phyloP scores from a whole-genome alignment of 2,113 vertebrate species.

The Vidua macroura region DNA sequence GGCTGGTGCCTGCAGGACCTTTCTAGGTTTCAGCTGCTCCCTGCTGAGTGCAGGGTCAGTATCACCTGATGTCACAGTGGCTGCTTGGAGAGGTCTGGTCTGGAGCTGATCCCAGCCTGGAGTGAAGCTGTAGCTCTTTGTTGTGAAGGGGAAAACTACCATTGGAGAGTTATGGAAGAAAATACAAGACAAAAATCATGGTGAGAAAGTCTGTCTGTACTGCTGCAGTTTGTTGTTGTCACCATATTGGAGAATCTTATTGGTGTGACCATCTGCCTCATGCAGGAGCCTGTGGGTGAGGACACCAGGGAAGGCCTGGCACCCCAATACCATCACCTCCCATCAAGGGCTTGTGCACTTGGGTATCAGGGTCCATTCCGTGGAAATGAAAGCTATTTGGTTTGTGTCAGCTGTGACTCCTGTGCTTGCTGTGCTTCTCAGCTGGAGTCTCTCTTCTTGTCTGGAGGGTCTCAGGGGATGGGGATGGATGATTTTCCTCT shows the following conservation, averaged over 20 bases:
- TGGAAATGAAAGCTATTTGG: not conserved
- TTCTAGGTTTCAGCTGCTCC: not conserved
- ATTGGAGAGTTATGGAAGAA: not conserved
- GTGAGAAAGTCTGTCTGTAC: not conserved
- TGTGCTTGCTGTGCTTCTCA: not conserved
- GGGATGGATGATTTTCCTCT: not conserved
- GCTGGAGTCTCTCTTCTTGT: not conserved
- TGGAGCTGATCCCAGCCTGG: not conserved
- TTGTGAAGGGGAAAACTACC: not conserved
- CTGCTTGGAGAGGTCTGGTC: not conserved
- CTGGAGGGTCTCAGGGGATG: not conserved
- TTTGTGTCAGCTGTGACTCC: not conserved
- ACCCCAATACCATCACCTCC: accelerated
- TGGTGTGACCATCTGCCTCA: not conserved
- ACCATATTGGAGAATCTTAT: accelerated
- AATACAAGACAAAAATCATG: not conserved
- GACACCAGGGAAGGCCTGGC: not conserved
- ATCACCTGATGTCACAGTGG: not conserved
- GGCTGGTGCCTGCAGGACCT: not conserved
- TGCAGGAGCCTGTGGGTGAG: not conserved
- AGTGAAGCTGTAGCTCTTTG: not conserved
- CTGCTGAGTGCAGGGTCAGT: not conserved
- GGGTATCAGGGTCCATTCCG: not conserved
- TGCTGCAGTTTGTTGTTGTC: accelerated
- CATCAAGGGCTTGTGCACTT: not conserved